Percentiles rank a stretch among this genome's conserved stretches.
Evolutionary conservation across 1,140 invertebrate species (phyloP).

Genomic region (Ganaspis sp.): DNA sequence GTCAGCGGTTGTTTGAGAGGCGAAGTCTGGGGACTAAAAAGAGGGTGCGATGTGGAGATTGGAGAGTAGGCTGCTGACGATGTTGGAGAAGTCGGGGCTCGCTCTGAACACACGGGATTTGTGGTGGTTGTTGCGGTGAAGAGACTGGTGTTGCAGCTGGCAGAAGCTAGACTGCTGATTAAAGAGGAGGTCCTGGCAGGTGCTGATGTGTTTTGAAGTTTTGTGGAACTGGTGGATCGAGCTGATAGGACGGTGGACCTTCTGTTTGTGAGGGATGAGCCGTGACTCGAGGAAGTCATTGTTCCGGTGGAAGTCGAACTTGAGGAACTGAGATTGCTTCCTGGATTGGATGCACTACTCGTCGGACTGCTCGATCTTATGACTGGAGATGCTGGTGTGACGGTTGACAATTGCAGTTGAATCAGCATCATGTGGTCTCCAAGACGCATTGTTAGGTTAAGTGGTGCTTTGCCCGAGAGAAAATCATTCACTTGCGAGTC

Average conservation of each 20-base stretch:
- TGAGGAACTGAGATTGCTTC: conserved; percentile 34
- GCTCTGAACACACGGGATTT: conserved; percentile 36
- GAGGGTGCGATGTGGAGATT: conserved; percentile 43
- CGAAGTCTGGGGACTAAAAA: conserved; percentile 9
- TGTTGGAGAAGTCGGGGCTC: conserved; percentile 45
- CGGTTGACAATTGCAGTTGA: conserved; percentile 93
- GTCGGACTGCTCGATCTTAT: conserved; percentile 48
- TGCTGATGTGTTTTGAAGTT: conserved; percentile 47
- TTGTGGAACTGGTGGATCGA: conserved; percentile 42
- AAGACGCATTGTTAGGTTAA: conserved; percentile 95
- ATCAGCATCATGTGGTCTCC: conserved; percentile 98
- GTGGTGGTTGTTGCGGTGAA: conserved; percentile 56
- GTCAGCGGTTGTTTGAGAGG: neutral
- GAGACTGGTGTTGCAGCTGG: conserved; percentile 51
- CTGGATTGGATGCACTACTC: conserved; percentile 32
- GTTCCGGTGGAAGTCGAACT: conserved; percentile 14
- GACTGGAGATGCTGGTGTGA: conserved; percentile 75
- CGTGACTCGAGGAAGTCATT: conserved; percentile 7
- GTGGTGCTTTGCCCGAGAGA: conserved; percentile 92
- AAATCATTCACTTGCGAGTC: conserved; percentile 96
- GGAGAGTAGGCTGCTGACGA: conserved; percentile 51
- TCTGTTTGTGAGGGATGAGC: conserved; percentile 35
- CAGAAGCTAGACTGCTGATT: conserved; percentile 59
- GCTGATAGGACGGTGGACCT: conserved; percentile 52
- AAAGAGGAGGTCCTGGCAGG: conserved; percentile 56